phyloP scores from a whole-genome alignment of 2,113 vertebrate genomes.

The Phylloscopus whistleri region DNA sequence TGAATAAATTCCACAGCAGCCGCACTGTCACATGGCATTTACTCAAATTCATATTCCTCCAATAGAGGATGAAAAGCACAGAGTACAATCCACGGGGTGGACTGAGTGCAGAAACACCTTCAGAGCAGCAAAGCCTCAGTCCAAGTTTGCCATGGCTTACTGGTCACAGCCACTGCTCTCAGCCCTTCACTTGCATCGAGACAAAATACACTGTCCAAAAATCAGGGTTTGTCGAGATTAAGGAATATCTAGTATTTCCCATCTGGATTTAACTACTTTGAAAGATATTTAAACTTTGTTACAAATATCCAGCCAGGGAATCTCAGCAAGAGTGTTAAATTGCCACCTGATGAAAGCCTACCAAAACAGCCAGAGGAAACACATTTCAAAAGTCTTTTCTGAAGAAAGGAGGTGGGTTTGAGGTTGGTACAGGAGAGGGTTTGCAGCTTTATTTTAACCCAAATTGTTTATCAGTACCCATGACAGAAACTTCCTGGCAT shows the following conservation, averaged over 20 bases:
- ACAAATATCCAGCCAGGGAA: not conserved
- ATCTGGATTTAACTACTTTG: not conserved
- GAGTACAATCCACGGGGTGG: not conserved
- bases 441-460: not conserved
- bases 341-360: not conserved
- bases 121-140: not conserved
- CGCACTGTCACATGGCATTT: constrained; percentile 43
- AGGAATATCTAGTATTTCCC: not conserved
- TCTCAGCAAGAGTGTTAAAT: not conserved
- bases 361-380: not conserved
- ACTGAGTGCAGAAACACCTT: not conserved
- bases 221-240: not conserved
- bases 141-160: not conserved
- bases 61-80: not conserved
- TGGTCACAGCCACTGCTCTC: not conserved
- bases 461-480: not conserved
- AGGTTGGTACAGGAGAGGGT: not conserved
- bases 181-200: not conserved
- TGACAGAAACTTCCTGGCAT: not conserved
- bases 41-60: constrained; percentile 41
- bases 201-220: not conserved
- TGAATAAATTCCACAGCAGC: constrained; percentile 49
- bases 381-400: not conserved
- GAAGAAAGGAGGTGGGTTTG: not conserved
- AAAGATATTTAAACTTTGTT: not conserved